Percentiles rank a stretch among this genome's conserved stretches.
These are phyloP conservation scores for Xestobium rufovillosum DNA, from an alignment of 2,888 invertebrate genomes.

Conservation along the genomic window DNA sequence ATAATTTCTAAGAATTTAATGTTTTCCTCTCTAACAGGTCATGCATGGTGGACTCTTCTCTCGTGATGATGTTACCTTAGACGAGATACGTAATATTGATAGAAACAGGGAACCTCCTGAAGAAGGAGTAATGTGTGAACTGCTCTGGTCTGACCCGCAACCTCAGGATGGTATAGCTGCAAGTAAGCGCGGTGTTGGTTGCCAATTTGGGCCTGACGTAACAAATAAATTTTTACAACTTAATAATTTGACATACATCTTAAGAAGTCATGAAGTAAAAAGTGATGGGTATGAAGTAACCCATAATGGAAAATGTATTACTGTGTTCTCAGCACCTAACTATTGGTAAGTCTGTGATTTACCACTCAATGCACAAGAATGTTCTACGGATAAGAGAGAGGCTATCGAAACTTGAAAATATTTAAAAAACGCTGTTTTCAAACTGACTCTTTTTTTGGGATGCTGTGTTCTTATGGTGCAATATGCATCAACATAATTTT, in stretches of 20 bases:
- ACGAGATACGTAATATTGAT: conserved; percentile 82
- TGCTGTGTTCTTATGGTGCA: no score
- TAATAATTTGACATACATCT: conserved; percentile 88
- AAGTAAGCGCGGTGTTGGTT: conserved; percentile 95
- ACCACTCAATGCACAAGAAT: no score
- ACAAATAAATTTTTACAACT: conserved; percentile 75
- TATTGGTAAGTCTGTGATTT: conserved; percentile 69
- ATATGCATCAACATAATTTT: no score
- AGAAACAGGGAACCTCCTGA: conserved; percentile 96
- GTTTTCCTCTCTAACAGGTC: conserved; percentile 56
- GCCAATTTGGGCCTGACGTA: conserved; percentile 98
- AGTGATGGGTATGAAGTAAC: conserved; percentile 92
- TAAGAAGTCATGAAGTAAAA: conserved; percentile 97
- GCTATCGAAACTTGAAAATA: no score
- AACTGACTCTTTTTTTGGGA: no score
- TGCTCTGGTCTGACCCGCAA: conserved; percentile 98
- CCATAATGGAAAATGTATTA: conserved; percentile 93
- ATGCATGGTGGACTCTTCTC: conserved; percentile 99
- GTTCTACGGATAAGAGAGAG: no score
- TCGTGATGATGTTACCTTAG: conserved; percentile 86
- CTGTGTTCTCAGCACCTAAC: conserved; percentile 99
- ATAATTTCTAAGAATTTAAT: no score
- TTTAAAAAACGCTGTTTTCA: no score
- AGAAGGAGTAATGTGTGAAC: conserved; percentile 93
- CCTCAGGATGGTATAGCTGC: conserved; percentile 79